phyloP scores from a whole-genome alignment of 2,797 vertebrate genomes.

The Alfaro cultratus region DNA sequence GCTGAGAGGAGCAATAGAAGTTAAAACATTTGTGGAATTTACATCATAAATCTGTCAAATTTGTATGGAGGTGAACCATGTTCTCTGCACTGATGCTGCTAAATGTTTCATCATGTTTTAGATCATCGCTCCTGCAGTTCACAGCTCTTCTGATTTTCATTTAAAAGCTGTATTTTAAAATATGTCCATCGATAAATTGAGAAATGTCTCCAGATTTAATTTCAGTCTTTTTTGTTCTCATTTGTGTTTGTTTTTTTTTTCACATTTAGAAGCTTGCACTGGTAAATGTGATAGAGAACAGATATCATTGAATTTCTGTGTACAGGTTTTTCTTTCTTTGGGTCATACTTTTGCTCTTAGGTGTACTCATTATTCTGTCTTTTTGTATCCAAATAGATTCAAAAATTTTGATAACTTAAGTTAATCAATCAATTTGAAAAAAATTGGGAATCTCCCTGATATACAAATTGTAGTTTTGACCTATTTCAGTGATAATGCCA shows the following conservation, averaged over 20 bases:
- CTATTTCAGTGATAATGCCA: neutral
- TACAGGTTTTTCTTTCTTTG: constrained; percentile 78
- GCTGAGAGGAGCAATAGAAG: constrained; percentile 53
- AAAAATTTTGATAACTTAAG: constrained; percentile 44
- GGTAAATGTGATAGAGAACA: constrained; percentile 93
- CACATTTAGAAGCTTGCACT: constrained; percentile 84
- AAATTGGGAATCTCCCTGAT: constrained; percentile 75
- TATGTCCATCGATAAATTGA: constrained; percentile 71
- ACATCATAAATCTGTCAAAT: constrained; percentile 81
- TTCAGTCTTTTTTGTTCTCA: constrained; percentile 52
- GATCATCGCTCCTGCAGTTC: constrained; percentile 68
- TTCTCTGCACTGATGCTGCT: constrained; percentile 92
- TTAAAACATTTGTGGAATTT: constrained; percentile 36
- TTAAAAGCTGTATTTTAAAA: constrained; percentile 80
- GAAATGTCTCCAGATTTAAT: constrained; percentile 77
- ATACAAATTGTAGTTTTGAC: neutral
- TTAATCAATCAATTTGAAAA: constrained; percentile 67
- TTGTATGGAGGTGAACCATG: constrained; percentile 88
- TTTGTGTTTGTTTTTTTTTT: constrained; percentile 63
- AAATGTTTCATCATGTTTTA: constrained; percentile 80
- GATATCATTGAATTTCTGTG: constrained; percentile 99
- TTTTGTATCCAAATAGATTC: constrained; percentile 62
- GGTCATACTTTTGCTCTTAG: constrained; percentile 75
- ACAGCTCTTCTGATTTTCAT: constrained; percentile 76
- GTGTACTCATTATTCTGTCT: constrained; percentile 77